phyloP scores from a whole-genome alignment of 2,797 vertebrate genomes.

The Numenius phaeopus region DNA sequence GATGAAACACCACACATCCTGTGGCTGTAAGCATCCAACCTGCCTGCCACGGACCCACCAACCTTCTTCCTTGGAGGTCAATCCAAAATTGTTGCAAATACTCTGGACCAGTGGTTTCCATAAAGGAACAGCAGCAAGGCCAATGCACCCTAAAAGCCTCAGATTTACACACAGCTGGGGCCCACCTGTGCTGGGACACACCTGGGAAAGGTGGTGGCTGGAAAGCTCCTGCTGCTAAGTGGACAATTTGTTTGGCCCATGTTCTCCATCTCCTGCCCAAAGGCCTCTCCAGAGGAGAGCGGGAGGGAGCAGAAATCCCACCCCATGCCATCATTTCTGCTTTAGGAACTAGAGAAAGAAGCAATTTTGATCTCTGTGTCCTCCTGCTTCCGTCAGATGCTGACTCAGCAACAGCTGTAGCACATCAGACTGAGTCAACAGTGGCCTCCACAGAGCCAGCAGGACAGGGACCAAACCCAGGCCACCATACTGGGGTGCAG shows the following conservation, averaged over 20 bases:
- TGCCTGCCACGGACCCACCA: background rate
- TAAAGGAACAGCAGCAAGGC: background rate
- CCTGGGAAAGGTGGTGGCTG: background rate
- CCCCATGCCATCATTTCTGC: background rate
- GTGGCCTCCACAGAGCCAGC: background rate
- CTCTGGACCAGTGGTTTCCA: background rate
- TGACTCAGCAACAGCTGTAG: background rate
- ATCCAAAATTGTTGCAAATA: background rate
- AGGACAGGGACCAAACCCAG: background rate
- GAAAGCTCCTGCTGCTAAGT: background rate
- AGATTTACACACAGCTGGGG: background rate
- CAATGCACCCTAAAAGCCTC: background rate
- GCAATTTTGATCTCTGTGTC: background rate
- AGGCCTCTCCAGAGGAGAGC: background rate
- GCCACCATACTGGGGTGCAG: fast-evolving
- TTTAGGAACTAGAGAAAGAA: background rate
- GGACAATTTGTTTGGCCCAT: background rate
- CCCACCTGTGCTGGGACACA: background rate
- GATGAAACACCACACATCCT: background rate
- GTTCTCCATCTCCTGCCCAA: background rate
- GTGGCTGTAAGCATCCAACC: background rate
- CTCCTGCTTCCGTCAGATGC: background rate
- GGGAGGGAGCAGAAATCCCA: background rate
- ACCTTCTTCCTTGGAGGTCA: background rate
- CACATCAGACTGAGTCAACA: background rate